Conservation (phyloP, 2,888 invertebrate species). For the Phortica okadai region DNA sequence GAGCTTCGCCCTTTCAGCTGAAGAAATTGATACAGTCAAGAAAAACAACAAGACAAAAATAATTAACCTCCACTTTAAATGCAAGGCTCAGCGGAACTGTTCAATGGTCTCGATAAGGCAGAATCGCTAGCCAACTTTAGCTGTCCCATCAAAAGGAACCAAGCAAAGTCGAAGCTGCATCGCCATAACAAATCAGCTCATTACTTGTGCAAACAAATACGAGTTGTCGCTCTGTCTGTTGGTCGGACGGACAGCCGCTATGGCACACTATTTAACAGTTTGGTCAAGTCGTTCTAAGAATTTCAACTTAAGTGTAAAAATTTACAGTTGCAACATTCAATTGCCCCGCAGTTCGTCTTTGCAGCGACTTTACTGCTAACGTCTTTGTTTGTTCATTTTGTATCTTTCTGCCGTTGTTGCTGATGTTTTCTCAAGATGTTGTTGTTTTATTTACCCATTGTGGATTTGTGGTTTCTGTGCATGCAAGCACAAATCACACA, state of each 20-base stretch:
- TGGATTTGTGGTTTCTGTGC: not conserved
- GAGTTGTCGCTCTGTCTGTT: not conserved
- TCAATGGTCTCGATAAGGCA: too few species aligned
- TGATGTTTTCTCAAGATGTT: not conserved
- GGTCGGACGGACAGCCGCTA: not conserved
- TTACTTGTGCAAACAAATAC: constrained; percentile 22
- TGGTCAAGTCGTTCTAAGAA: not conserved
- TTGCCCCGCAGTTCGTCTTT: not conserved
- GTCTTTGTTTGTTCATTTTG: constrained; percentile 7
- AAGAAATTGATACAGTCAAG: too few species aligned
- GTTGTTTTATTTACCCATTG: not conserved
- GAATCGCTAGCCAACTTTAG: too few species aligned
- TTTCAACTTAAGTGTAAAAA: constrained; percentile 30
- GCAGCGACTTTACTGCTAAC: constrained; percentile 9
- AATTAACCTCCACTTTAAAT: constrained; percentile 11
- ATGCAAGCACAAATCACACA: constrained; percentile 5
- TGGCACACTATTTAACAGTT: not conserved
- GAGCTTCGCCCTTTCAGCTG: too few species aligned
- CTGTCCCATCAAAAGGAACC: not conserved
- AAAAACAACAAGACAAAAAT: too few species aligned
- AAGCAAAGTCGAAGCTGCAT: not conserved
- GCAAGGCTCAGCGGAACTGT: not conserved
- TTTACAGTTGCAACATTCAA: constrained; percentile 25
- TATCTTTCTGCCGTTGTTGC: not conserved
- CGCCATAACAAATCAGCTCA: constrained; percentile 16